A percentile compares a stretch with the other conserved stretches of the same genome.
These are phyloP conservation scores for Chelon auratus DNA, from an alignment of 2,797 vertebrate species.

Conservation along the genomic window DNA sequence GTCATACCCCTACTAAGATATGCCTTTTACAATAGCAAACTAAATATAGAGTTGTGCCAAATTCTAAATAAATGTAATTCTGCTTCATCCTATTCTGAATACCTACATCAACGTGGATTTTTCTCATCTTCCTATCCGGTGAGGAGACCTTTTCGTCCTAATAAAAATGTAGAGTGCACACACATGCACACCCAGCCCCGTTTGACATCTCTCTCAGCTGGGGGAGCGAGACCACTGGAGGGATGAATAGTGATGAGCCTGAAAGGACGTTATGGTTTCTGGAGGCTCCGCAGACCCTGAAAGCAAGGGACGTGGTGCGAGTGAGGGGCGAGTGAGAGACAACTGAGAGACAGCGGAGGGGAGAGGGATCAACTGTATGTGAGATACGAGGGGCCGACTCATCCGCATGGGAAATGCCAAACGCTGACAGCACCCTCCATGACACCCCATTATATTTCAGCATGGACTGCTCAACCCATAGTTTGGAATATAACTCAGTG, in stretches of 20 bases:
- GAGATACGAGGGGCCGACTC: constrained; percentile 33
- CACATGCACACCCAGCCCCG: neutral
- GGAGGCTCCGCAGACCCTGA: constrained; percentile 15
- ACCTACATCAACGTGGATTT: neutral
- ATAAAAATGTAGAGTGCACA: constrained; percentile 3
- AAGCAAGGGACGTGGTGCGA: constrained; percentile 15
- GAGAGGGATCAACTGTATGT: constrained; percentile 28
- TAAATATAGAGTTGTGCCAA: too few relatives aligned
- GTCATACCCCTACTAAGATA: too few relatives aligned
- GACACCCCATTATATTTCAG: constrained; percentile 48
- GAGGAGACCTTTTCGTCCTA: constrained; percentile 18
- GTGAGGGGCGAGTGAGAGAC: constrained; percentile 21
- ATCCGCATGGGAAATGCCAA: constrained; percentile 53
- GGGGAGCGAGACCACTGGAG: constrained; percentile 31
- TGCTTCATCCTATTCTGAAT: neutral
- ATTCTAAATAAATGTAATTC: neutral
- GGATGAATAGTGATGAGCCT: constrained; percentile 56
- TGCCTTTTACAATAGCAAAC: too few relatives aligned
- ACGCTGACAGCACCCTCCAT: constrained; percentile 58
- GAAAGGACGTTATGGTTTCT: constrained; percentile 46
- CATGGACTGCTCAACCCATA: constrained; percentile 11
- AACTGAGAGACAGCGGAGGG: constrained; percentile 1
- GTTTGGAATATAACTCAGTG: neutral
- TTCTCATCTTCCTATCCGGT: neutral
- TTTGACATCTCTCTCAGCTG: constrained; percentile 52